phyloP scores from a whole-genome alignment of 2,113 vertebrate species.

The Fregata magnificens region DNA sequence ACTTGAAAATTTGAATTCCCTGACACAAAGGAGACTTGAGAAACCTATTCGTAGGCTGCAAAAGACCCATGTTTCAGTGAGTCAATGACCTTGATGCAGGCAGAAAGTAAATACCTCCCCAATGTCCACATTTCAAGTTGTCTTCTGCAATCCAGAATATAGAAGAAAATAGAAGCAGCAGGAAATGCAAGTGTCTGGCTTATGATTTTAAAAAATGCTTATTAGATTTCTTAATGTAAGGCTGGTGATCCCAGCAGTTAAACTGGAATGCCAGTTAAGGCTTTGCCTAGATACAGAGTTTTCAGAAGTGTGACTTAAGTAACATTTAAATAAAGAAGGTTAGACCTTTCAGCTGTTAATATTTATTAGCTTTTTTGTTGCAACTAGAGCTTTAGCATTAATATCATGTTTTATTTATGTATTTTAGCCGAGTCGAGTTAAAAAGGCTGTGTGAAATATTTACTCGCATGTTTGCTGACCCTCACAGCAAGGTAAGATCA shows the following conservation, averaged over 20 bases:
- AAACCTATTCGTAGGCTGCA: not conserved
- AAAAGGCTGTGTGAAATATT: conserved; percentile 99
- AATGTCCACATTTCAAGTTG: not conserved
- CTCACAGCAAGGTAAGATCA: conserved; percentile 93
- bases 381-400: not conserved
- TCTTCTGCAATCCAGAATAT: not conserved
- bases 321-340: not conserved
- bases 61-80: not conserved
- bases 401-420: not conserved
- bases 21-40: not conserved
- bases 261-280: not conserved
- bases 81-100: not conserved
- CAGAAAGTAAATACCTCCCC: not conserved
- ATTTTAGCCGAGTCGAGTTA: conserved; percentile 91
- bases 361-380: not conserved
- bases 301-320: not conserved
- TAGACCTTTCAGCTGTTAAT: not conserved
- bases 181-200: not conserved
- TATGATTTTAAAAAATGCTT: not conserved
- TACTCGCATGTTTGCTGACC: conserved; percentile 99
- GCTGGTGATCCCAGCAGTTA: not conserved
- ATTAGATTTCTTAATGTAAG: not conserved
- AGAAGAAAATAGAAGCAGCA: not conserved
- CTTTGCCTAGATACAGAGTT: not conserved
- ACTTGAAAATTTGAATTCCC: not conserved